These are phyloP conservation scores for Erpornis zantholeuca DNA, from an alignment of 2,113 vertebrate species.

Conservation along the genomic window DNA sequence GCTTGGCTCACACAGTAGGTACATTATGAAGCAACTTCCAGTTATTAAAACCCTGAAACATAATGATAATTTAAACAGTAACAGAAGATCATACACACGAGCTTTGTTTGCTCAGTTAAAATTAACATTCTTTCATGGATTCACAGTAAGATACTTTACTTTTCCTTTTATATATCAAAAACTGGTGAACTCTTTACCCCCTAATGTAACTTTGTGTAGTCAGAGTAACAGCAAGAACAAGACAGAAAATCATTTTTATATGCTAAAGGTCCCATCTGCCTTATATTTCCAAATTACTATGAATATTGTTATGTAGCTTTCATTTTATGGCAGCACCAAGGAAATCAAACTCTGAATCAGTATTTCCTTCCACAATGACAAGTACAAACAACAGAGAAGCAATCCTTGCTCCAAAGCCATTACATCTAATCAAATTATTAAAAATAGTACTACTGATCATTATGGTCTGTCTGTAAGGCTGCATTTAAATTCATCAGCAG, in stretches of 20 bases:
- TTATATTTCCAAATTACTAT: not conserved
- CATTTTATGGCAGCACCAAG: not conserved
- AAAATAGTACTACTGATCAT: not conserved
- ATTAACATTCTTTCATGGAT: not conserved
- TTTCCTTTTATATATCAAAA: not conserved
- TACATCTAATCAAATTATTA: not conserved
- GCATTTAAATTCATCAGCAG: not conserved
- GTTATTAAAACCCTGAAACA: not conserved
- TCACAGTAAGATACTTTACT: not conserved
- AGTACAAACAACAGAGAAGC: not conserved
- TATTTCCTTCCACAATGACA: not conserved
- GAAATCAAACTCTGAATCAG: not conserved
- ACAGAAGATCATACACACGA: not conserved
- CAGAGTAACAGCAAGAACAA: not conserved
- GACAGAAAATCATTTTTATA: not conserved
- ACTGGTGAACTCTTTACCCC: not conserved
- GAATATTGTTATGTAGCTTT: not conserved
- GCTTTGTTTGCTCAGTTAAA: not conserved
- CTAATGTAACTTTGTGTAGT: not conserved
- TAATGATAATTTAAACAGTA: not conserved
- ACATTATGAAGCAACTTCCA: not conserved
- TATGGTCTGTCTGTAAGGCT: not conserved
- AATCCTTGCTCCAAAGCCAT: not conserved
- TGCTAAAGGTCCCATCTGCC: not conserved
- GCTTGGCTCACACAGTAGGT: not conserved